Conservation (phyloP, 2,113 vertebrate species). For the Accipiter cooperii region DNA sequence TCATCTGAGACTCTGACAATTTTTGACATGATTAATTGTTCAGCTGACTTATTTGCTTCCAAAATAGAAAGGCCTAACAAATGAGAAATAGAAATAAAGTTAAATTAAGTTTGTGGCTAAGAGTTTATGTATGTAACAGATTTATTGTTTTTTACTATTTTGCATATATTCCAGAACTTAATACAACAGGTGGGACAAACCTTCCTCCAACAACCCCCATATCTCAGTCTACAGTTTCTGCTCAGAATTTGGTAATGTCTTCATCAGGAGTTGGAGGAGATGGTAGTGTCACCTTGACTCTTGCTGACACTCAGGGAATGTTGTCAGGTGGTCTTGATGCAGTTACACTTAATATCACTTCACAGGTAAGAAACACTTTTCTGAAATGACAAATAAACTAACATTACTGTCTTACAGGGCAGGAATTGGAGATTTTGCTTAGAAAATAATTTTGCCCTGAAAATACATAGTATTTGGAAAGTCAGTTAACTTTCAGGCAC, state of each 20-base stretch:
- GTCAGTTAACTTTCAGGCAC: neutral
- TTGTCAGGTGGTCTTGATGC: constrained; percentile 84
- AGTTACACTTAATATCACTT: constrained; percentile 90
- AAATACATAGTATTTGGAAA: neutral
- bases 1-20: neutral
- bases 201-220: constrained; percentile 78
- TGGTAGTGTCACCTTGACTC: constrained; percentile 89
- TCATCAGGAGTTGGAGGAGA: constrained; percentile 83
- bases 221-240: constrained; percentile 77
- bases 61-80: neutral
- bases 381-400: neutral
- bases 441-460: neutral
- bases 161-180: constrained; percentile 63
- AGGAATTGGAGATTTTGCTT: neutral
- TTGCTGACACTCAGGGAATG: constrained; percentile 92
- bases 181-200: constrained; percentile 68
- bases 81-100: neutral
- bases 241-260: constrained; percentile 92
- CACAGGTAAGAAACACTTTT: constrained; percentile 76
- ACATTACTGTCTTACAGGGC: neutral
- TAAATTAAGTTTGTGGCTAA: neutral
- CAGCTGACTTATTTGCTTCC: neutral
- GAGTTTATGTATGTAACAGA: neutral
- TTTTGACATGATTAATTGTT: neutral
- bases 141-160: neutral